These are phyloP conservation scores for Streptopelia turtur DNA, from an alignment of 2,797 vertebrate species.

Conservation along the genomic window DNA sequence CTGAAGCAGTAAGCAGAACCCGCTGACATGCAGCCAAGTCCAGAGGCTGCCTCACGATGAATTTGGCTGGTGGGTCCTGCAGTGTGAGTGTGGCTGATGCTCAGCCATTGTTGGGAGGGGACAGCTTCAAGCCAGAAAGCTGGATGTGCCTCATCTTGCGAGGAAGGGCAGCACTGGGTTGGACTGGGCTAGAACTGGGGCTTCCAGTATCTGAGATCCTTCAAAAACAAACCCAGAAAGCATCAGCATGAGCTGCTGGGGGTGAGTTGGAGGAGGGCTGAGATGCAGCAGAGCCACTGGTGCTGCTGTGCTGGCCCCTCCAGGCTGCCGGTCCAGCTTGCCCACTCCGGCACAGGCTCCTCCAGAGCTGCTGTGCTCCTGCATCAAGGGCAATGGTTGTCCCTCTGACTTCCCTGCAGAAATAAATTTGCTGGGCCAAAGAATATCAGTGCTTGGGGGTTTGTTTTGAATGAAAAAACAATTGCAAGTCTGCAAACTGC, in stretches of 20 bases:
- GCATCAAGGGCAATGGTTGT: fast-evolving
- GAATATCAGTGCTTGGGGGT: fast-evolving
- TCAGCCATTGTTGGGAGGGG: not conserved
- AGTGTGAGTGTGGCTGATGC: not conserved
- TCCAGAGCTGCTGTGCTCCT: not conserved
- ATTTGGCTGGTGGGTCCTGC: not conserved
- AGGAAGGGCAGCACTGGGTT: not conserved
- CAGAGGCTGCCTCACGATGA: fast-evolving
- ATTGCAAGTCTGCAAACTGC: not conserved
- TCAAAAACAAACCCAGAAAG: not conserved
- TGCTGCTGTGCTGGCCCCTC: too few species aligned
- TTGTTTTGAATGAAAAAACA: not conserved
- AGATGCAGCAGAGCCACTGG: fast-evolving
- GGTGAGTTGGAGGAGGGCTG: too few species aligned
- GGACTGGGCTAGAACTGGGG: not conserved
- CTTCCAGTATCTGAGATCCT: not conserved
- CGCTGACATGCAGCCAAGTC: fast-evolving
- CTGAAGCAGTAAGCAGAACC: fast-evolving
- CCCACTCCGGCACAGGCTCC: fast-evolving
- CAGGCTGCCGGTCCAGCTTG: not conserved
- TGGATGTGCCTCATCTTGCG: not conserved
- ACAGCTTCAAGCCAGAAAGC: not conserved
- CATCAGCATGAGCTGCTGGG: not conserved
- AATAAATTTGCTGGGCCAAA: not conserved
- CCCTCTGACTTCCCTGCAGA: not conserved